Conservation (phyloP, 2,888 invertebrate genomes). For the Rhynchonema sp. region DNA sequence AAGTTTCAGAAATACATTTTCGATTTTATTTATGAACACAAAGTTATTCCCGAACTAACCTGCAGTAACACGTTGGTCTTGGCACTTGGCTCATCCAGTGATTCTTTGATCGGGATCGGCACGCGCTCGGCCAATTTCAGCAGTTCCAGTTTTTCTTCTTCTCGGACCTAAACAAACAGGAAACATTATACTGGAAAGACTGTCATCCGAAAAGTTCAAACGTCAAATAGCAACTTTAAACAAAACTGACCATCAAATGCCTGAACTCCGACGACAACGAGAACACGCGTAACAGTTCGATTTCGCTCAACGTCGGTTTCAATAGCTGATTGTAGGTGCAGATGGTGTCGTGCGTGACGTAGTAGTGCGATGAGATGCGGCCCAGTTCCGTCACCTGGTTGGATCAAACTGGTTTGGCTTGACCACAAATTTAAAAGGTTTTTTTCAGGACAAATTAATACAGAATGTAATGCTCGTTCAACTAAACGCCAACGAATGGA, state of each 20-base stretch:
- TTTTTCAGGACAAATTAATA: too few species aligned
- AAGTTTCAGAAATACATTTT: background rate
- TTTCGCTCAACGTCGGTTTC: constrained; percentile 87
- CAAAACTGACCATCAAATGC: constrained; percentile 1
- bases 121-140: constrained; percentile 86
- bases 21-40: background rate
- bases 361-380: constrained; percentile 91
- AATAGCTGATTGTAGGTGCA: constrained; percentile 82
- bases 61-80: constrained; percentile 41
- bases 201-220: background rate
- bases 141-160: constrained; percentile 84
- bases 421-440: background rate
- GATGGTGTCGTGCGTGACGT: constrained; percentile 91
- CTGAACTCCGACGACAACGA: constrained; percentile 89
- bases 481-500: too few species aligned
- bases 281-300: constrained; percentile 89
- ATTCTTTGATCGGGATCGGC: constrained; percentile 95
- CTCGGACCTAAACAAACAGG: constrained; percentile 14
- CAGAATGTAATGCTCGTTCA: too few species aligned
- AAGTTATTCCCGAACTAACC: constrained; percentile 5
- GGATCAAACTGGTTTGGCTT: too few species aligned
- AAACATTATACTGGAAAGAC: constrained; percentile 9
- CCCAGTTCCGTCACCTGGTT: constrained; percentile 75
- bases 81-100: constrained; percentile 89
- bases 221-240: background rate